These are phyloP conservation scores for Cotesia typhae DNA, from an alignment of 1,140 invertebrate species.

Conservation along the genomic window DNA sequence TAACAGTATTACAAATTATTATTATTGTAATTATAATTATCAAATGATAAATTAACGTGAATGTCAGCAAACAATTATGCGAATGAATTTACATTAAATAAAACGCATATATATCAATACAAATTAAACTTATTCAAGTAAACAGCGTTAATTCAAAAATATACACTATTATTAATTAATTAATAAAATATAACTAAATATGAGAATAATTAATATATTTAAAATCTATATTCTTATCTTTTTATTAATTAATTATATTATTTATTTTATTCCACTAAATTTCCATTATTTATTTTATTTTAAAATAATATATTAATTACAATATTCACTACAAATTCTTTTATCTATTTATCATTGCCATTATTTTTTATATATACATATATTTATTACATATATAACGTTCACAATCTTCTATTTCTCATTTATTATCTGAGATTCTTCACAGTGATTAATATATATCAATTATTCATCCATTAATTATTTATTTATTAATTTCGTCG, in stretches of 20 bases:
- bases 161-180: too few relatives aligned
- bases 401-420: constrained; percentile 50
- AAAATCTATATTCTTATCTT: neutral
- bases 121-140: too few relatives aligned
- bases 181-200: neutral
- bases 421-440: constrained; percentile 42
- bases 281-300: constrained; percentile 9
- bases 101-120: too few relatives aligned
- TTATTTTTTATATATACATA: constrained; percentile 41
- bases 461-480: constrained; percentile 39
- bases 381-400: constrained; percentile 30
- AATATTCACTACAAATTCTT: neutral
- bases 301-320: constrained; percentile 5
- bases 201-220: neutral
- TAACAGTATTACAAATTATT: too few relatives aligned
- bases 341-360: constrained; percentile 38
- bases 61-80: constrained; percentile 20
- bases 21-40: too few relatives aligned
- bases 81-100: constrained; percentile 39
- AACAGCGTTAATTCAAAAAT: too few relatives aligned
- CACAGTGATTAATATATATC: constrained; percentile 55
- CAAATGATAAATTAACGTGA: too few relatives aligned
- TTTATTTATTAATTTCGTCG: constrained; percentile 52
- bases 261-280: constrained; percentile 15
- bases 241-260: constrained; percentile 3